Percentiles rank a stretch among this genome's conserved stretches.
Conservation (phyloP, 2,797 vertebrate genomes). For the Syngnathus acus region DNA sequence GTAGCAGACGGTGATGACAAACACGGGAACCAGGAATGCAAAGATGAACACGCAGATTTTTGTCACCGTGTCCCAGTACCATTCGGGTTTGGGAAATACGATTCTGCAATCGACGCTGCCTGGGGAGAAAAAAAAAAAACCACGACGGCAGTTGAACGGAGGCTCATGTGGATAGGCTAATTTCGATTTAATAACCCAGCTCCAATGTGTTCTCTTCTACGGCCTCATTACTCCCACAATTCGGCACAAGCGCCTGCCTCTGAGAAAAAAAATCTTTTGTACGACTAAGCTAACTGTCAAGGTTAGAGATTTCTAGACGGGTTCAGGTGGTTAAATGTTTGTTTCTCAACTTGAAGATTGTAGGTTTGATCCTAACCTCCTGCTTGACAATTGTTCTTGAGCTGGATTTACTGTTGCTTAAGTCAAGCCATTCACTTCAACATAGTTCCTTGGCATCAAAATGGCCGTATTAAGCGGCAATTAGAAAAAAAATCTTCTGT, state of each 20-base stretch:
- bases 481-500: background rate
- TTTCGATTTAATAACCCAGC: constrained; percentile 38
- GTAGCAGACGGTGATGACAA: constrained; percentile 95
- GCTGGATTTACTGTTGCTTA: background rate
- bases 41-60: constrained; percentile 96
- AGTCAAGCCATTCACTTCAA: no score
- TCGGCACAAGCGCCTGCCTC: constrained; percentile 12
- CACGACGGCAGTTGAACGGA: constrained; percentile 19
- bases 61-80: constrained; percentile 89
- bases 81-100: constrained; percentile 80
- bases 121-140: constrained; percentile 40
- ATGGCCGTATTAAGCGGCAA: no score
- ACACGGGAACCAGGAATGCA: constrained; percentile 87
- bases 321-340: no score
- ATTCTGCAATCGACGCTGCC: constrained; percentile 78
- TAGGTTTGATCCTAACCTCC: no score
- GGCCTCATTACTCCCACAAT: constrained; percentile 9
- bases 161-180: constrained; percentile 19
- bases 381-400: no score
- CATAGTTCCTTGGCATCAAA: no score
- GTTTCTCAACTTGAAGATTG: no score
- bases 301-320: background rate
- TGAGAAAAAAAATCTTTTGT: background rate
- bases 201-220: constrained; percentile 23
- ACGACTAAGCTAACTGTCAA: background rate